Base-by-base conservation (phyloP, 2,888 invertebrate genomes). In the Phymatocera aterrima region DNA sequence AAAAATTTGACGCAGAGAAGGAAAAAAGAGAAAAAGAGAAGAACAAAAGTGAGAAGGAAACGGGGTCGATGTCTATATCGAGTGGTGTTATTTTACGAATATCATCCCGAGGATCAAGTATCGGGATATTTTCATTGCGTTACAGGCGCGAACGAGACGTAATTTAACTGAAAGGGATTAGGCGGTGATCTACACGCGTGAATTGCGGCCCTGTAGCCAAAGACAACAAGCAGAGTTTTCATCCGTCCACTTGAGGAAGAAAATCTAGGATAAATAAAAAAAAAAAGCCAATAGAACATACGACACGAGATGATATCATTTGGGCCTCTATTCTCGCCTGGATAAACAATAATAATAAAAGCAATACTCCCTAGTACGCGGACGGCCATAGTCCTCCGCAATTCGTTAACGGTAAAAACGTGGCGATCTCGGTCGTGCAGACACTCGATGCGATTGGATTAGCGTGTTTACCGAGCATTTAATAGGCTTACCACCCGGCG, bases 371-470 rank as follows among this genome's bases (percentile, higher is more conserved):
- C 31, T 4, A 43, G 12, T 18, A 3, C 5, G 3, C 6, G 46
- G 46, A 6, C 24, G 21, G 43, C 24, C 24, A 68, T 68, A 43
- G 24, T 12, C 12, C 68, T 68, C 43, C 10, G 46, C 24, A 24
- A 46, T 68, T 72, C 21, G 40, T 31, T 75, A 57, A 75, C 57
- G 60, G 43, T n/a, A n/a, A 57, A 75, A 75, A 60, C 75, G 75
- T 75, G 75, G 75, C 75, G 28, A 51, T 40, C 40, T 51, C 72
- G 31, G 48, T 72, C 46, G 68, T 68, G 68, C 68, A 46, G 72
- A 75, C 75, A 57, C 75, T 75, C 75, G 72, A 75, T 75, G 54
- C 57, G 40, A 75, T 75, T 57, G 75, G 60, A 75, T 75, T 60
- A 54, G 75, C 40, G n/a, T 75, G 57, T 75, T 75, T 75, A 60